phyloP scores from a whole-genome alignment of 2,797 vertebrate genomes.

The Lepus townsendii region DNA sequence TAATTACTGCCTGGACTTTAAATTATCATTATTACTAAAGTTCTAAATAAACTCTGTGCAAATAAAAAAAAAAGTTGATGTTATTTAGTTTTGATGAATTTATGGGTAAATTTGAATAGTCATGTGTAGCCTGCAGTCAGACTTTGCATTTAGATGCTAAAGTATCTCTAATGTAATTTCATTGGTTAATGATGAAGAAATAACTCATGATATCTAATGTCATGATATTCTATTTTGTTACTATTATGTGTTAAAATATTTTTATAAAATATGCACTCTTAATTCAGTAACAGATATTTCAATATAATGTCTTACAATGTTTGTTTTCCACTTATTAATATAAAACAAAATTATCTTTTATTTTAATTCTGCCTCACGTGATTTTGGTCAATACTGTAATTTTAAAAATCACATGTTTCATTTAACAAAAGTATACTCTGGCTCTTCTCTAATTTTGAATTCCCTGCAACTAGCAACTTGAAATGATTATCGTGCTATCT shows the following conservation, averaged over 20 bases:
- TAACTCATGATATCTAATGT: not conserved
- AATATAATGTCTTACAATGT: not conserved
- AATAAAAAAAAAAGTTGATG: not conserved
- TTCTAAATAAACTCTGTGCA: too few species aligned
- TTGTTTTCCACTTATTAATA: not conserved
- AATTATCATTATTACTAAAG: too few species aligned
- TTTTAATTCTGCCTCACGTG: not conserved
- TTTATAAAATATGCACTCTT: not conserved
- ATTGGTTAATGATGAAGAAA: not conserved
- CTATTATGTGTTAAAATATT: not conserved
- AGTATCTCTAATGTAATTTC: not conserved
- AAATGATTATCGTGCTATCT: not conserved
- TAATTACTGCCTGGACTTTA: too few species aligned
- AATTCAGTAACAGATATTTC: not conserved
- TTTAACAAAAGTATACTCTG: not conserved
- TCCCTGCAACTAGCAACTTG: not conserved
- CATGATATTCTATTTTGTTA: not conserved
- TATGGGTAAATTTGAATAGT: not conserved
- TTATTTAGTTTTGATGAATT: not conserved
- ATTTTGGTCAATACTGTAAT: not conserved
- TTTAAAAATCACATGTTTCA: not conserved
- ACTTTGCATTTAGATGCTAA: not conserved
- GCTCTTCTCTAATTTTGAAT: constrained; percentile 9
- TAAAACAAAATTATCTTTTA: not conserved
- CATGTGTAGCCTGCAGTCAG: not conserved